A percentile compares a stretch with the other conserved stretches of the same genome.
Conservation (phyloP, 2,113 vertebrate species). For the Nanorana parkeri region DNA sequence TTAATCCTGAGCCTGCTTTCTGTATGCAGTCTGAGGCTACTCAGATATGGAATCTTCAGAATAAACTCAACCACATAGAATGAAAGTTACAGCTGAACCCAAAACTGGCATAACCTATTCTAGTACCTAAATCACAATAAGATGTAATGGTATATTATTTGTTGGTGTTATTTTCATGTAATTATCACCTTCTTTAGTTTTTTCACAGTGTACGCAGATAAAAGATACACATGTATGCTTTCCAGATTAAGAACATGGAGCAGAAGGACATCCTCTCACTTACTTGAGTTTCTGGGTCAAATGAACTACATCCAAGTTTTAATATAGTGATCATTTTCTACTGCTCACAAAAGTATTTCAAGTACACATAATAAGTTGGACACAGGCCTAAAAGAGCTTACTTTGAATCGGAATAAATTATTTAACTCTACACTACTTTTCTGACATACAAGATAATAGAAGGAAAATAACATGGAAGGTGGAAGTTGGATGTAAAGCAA, state of each 20-base stretch:
- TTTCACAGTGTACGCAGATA: too few species aligned
- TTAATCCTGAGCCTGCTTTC: too few species aligned
- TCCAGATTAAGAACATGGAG: background rate
- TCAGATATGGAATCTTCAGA: too few species aligned
- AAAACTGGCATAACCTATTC: too few species aligned
- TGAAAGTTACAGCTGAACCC: too few species aligned
- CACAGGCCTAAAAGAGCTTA: background rate
- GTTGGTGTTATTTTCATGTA: too few species aligned
- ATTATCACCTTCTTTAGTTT: too few species aligned
- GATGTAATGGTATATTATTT: too few species aligned
- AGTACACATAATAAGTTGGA: slow-evolving; percentile 9
- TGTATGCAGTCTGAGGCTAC: too few species aligned
- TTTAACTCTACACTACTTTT: background rate
- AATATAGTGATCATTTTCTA: background rate
- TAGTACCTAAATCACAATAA: too few species aligned
- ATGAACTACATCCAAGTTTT: background rate
- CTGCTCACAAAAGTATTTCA: background rate
- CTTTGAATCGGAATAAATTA: slow-evolving; percentile 20
- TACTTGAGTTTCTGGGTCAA: background rate
- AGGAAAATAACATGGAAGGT: slow-evolving; percentile 5
- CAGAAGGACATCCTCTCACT: background rate
- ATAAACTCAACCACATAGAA: too few species aligned
- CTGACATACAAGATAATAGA: slow-evolving; percentile 20
- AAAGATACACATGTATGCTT: too few species aligned
- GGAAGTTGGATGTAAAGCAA: slow-evolving; percentile 35